Conservation (phyloP, 37 sponge, comb jelly and placozoan genomes). For the Dysidea cf. avara region DNA sequence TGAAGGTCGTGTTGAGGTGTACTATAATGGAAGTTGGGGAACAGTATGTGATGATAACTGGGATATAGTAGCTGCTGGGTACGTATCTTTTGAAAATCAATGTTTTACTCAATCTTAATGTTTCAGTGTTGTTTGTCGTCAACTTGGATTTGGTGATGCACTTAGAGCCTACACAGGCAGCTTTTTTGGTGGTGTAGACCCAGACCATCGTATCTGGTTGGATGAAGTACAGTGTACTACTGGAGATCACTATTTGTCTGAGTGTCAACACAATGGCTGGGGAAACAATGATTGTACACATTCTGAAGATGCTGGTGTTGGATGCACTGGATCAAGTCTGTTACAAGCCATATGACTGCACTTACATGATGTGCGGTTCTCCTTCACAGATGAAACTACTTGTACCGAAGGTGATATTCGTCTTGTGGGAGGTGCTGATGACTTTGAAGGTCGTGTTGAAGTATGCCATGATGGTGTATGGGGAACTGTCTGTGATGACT, state of each 20-base stretch:
- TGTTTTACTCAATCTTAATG: too few relatives aligned
- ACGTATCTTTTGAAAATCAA: too few relatives aligned
- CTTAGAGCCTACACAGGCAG: too few relatives aligned
- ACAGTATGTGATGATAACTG: too few relatives aligned
- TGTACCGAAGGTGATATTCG: conserved; percentile 8
- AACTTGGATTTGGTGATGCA: too few relatives aligned
- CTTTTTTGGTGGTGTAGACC: too few relatives aligned
- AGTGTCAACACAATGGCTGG: neutral
- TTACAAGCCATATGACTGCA: neutral
- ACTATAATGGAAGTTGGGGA: too few relatives aligned
- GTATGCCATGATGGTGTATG: conserved; percentile 16
- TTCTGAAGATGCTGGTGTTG: conserved; percentile 33
- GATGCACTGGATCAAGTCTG: conserved; percentile 1
- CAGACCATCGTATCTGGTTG: too few relatives aligned
- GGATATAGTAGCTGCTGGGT: too few relatives aligned
- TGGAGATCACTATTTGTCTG: neutral
- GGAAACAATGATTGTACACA: conserved; percentile 18
- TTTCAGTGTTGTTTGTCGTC: too few relatives aligned
- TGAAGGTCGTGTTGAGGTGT: too few relatives aligned
- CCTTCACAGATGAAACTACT: neutral
- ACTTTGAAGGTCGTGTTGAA: conserved; percentile 26
- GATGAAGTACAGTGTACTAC: too few relatives aligned
- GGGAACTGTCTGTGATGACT: conserved; percentile 36
- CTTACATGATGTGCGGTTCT: neutral
- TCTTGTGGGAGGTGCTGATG: conserved; percentile 15